These are phyloP conservation scores for Oryzias curvinotus DNA, from an alignment of 2,113 vertebrate genomes.

Conservation along the genomic window DNA sequence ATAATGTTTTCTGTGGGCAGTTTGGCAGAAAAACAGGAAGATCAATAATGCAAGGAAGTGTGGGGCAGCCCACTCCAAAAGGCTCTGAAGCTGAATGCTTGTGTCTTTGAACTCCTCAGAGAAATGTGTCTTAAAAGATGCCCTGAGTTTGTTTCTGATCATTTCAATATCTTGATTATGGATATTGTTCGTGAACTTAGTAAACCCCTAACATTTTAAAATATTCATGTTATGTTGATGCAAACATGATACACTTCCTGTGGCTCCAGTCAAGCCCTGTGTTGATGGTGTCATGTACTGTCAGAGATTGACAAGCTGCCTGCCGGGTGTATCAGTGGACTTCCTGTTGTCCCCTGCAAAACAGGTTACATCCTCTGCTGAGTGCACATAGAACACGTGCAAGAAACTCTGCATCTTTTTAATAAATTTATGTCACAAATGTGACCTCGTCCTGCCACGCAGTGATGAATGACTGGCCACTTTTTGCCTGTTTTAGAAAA, in stretches of 20 bases:
- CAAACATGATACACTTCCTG: not conserved
- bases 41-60: too few species aligned
- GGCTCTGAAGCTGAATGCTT: too few species aligned
- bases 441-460: too few species aligned
- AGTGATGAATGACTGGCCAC: too few species aligned
- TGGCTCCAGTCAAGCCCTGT: not conserved
- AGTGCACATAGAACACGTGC: slow-evolving; percentile 32
- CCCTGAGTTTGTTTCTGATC: too few species aligned
- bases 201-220: not conserved
- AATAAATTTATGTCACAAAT: not conserved
- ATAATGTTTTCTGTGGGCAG: too few species aligned
- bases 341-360: slow-evolving; percentile 41
- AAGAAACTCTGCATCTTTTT: slow-evolving; percentile 48
- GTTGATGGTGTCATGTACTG: slow-evolving; percentile 3
- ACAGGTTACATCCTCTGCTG: slow-evolving; percentile 28
- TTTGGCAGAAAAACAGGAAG: too few species aligned
- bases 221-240: not conserved
- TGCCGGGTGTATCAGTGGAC: slow-evolving; percentile 43
- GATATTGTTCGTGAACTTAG: not conserved
- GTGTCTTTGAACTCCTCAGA: too few species aligned
- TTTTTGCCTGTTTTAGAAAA: too few species aligned
- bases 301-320: not conserved
- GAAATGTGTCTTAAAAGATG: too few species aligned
- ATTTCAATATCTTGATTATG: not conserved
- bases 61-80: too few species aligned